phyloP scores from a whole-genome alignment of 2,888 invertebrate species.

The Drosophila neutralis region DNA sequence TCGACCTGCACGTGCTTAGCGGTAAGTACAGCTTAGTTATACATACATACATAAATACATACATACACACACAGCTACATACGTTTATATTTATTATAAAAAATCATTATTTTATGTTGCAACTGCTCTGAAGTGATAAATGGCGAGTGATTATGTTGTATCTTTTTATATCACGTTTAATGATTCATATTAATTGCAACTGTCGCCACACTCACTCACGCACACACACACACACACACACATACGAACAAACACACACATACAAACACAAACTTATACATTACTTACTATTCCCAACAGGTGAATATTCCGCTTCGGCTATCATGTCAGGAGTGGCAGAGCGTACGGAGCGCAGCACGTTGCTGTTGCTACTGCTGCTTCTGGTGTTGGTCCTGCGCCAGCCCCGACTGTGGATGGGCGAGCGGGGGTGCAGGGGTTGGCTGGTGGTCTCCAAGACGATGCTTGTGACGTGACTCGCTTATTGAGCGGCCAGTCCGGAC shows the following conservation, averaged over 20 bases:
- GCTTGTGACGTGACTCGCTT: slow-evolving; percentile 77
- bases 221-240: slow-evolving; percentile 2
- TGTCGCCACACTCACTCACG: slow-evolving; percentile 47
- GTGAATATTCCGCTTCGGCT: slow-evolving; percentile 85
- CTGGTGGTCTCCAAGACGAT: slow-evolving; percentile 75
- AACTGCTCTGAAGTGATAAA: slow-evolving; percentile 21
- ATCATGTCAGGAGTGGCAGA: slow-evolving; percentile 82
- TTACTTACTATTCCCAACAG: slow-evolving; percentile 65
- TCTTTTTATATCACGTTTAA: slow-evolving; percentile 65
- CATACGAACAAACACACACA: slow-evolving; percentile 2
- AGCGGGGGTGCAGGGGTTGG: slow-evolving; percentile 10
- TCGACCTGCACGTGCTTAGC: slow-evolving; percentile 95
- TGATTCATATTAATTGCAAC: slow-evolving; percentile 79
- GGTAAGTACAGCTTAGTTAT: slow-evolving; percentile 86
- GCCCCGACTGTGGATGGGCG: background rate
- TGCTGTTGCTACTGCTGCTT: slow-evolving; percentile 49
- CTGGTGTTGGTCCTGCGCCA: slow-evolving; percentile 5
- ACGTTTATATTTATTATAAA: background rate
- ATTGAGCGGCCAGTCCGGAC: slow-evolving; percentile 64
- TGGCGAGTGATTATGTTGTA: slow-evolving; percentile 38
- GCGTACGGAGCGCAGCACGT: slow-evolving; percentile 50
- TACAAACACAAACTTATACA: slow-evolving; percentile 2
- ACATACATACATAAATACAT: background rate
- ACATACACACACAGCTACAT: background rate
- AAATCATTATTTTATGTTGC: slow-evolving; percentile 1